Evolutionary conservation across 2,797 vertebrate species (phyloP), one percentile per base, ranked within the genome.

Genomic region (Danio kyathit): DNA sequence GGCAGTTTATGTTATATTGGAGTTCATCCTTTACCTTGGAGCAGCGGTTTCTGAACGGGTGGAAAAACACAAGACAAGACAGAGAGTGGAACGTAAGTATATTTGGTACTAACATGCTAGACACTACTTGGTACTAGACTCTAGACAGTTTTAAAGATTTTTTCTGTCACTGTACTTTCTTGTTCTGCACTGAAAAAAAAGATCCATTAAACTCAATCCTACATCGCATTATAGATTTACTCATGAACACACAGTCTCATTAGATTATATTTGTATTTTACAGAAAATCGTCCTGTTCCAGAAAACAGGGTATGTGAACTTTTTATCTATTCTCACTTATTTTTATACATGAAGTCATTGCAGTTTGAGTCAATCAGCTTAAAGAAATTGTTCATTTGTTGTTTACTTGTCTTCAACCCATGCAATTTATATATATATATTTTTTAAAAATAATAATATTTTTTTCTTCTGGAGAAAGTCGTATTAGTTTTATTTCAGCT

Each of bases 1-100:
- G 83, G 57, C 81, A 7, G 9, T 57, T 29, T 87, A 80, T 81
- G 57, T 85, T 16, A 51, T 57, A 4, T 90, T 81, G 80, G 85
- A 80, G 21, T 2, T 60, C 12, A 59, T 92, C 60, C 59, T 72
- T 69, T 2, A 66, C 43, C 5, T 86, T 7, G 75, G 72, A 65
- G 29, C 60, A 74, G 2, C 38, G 79, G 13, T 0, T 56, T 21
- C 7, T 56, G 9, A 56, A 4, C 0, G 29, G 29, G 21, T 44
- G 13, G 6, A 54, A 40, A 66, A 43, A 12, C 2, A 75, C 16
- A 74, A 13, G 0, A 82, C 71, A 29, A 29, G 29, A 87, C 49
- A 44, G 60, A 6, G 12, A 3, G n/a, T 3, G 2, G 5, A 0
- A 51, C 16, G 76, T 78, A 60, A 78, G 66, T 17, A 38, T 71